phyloP scores from a whole-genome alignment of 2,797 vertebrate species.

The Austrolebias charrua region DNA sequence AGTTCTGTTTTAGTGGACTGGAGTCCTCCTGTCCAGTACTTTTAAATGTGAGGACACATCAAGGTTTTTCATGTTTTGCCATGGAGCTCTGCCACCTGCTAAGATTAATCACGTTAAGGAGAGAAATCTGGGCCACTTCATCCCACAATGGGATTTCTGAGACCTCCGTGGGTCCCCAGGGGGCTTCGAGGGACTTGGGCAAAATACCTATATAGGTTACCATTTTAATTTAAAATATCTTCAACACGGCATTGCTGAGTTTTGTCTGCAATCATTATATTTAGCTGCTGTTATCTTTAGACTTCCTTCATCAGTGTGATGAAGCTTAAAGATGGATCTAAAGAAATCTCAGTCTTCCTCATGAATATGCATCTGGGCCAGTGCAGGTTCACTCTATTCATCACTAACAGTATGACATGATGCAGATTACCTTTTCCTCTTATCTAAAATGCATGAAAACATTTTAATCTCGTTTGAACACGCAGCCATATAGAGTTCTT shows the following conservation, averaged over 20 bases:
- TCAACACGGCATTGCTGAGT: slow-evolving; percentile 7
- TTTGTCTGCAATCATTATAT: slow-evolving; percentile 11
- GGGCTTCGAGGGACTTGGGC: slow-evolving; percentile 32
- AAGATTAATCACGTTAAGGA: slow-evolving; percentile 30
- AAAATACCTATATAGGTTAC: slow-evolving; percentile 45
- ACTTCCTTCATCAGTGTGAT: background rate
- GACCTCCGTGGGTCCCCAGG: slow-evolving; percentile 56
- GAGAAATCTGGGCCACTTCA: slow-evolving; percentile 46
- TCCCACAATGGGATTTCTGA: slow-evolving; percentile 43
- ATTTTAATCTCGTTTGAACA: background rate
- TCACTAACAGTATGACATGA: background rate
- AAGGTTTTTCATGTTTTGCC: slow-evolving; percentile 4
- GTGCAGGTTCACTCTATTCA: background rate
- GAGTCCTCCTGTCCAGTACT: background rate
- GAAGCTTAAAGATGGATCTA: slow-evolving; percentile 3
- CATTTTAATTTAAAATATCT: slow-evolving; percentile 22
- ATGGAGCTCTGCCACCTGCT: slow-evolving; percentile 2
- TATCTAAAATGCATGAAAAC: background rate
- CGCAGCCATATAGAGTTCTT: slow-evolving; percentile 3
- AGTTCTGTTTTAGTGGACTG: background rate
- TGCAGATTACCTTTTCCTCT: background rate
- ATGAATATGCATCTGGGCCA: background rate
- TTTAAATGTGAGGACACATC: background rate
- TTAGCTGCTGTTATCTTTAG: background rate
- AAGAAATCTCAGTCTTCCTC: background rate